phyloP scores from a whole-genome alignment of 1,140 invertebrate genomes.

The Drosophila albomicans region DNA sequence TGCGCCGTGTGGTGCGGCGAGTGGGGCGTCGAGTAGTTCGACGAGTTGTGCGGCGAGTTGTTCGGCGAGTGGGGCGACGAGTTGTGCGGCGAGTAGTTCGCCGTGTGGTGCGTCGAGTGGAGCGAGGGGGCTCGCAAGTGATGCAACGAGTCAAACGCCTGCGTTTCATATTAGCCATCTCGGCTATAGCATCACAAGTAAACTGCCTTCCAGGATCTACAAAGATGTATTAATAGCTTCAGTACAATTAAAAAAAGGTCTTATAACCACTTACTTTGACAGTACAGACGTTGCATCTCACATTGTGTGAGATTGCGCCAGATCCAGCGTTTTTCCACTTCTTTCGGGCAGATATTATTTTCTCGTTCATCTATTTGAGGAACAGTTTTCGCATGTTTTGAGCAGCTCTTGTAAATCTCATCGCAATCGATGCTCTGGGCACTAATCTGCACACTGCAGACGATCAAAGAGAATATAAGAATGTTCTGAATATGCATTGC shows the following conservation, averaged over 20 bases:
- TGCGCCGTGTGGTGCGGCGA: not conserved
- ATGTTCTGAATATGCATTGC: constrained; percentile 44
- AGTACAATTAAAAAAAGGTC: not conserved
- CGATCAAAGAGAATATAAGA: constrained; percentile 30
- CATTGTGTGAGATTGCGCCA: constrained; percentile 25
- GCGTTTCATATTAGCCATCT: constrained; percentile 10
- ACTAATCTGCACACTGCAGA: constrained; percentile 23
- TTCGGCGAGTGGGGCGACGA: not conserved
- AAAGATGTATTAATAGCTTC: not conserved
- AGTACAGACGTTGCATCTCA: constrained; percentile 28
- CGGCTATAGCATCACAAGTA: constrained; percentile 17
- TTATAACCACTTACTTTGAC: constrained; percentile 14
- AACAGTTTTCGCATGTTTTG: not conserved
- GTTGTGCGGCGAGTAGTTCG: not conserved
- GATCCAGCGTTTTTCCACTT: not conserved
- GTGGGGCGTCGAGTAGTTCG: not conserved
- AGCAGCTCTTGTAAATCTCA: constrained; percentile 30
- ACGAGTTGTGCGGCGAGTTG: not conserved
- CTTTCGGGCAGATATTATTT: constrained; percentile 25
- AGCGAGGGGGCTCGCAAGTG: not conserved
- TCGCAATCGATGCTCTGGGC: constrained; percentile 38
- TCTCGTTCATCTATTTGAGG: constrained; percentile 26
- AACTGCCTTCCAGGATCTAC: constrained; percentile 18
- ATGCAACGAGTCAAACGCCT: not conserved
- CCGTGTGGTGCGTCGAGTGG: not conserved